Evolutionary conservation across 2,113 vertebrate genomes (phyloP).

Genomic region (Tragelaphus buxtoni): DNA sequence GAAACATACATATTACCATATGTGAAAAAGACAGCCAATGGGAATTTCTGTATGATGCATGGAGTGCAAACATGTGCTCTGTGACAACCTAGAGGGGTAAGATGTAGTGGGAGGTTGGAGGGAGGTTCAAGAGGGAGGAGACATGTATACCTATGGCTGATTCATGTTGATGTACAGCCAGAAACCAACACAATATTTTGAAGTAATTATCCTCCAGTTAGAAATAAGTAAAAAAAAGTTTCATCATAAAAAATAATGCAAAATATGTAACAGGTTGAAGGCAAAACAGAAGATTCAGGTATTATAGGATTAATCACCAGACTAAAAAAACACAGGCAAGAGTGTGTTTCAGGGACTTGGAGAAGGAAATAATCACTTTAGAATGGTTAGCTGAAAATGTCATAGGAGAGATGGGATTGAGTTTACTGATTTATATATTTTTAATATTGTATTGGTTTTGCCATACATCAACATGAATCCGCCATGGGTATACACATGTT

Average conservation of each 20-base stretch:
- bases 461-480: too few relatives aligned
- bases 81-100: neutral
- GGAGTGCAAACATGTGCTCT: neutral
- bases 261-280: neutral
- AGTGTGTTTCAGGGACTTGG: neutral
- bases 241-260: neutral
- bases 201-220: neutral
- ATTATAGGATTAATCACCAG: neutral
- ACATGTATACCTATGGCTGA: neutral
- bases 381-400: neutral
- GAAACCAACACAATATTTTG: neutral
- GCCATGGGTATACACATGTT: too few relatives aligned
- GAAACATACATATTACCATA: neutral
- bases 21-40: neutral
- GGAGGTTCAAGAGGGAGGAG: neutral
- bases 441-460: too few relatives aligned
- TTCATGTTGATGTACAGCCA: neutral
- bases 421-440: neutral
- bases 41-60: neutral
- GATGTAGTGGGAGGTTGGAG: neutral
- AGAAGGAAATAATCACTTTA: neutral
- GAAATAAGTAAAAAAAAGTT: neutral
- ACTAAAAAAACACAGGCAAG: neutral
- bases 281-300: neutral
- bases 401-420: neutral